These are phyloP conservation scores for Heliopora coerulea DNA, from an alignment of 92 coral and sea anemone species.

Conservation along the genomic window DNA sequence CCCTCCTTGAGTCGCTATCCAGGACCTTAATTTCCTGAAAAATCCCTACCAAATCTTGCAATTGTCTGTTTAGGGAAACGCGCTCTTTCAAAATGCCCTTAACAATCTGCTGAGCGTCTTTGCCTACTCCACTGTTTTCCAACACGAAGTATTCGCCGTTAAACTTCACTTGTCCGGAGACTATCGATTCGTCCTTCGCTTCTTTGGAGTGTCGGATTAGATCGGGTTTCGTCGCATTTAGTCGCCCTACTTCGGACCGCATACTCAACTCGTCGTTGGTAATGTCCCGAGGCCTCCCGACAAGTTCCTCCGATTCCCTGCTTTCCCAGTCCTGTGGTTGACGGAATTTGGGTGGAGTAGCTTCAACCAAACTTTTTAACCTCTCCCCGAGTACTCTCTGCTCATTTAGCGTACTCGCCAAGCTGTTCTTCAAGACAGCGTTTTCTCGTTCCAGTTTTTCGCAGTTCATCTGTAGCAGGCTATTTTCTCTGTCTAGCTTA, in stretches of 20 bases:
- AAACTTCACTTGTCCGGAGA: slow-evolving; percentile 13
- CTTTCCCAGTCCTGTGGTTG: not conserved
- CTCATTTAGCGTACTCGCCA: slow-evolving; percentile 26
- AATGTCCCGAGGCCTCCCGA: not conserved
- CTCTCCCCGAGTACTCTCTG: slow-evolving; percentile 12
- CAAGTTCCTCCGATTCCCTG: not conserved
- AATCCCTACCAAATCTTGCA: slow-evolving; percentile 4
- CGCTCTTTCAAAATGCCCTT: slow-evolving; percentile 2
- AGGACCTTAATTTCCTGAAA: not conserved
- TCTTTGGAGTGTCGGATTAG: slow-evolving; percentile 36
- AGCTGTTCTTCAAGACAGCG: slow-evolving; percentile 52
- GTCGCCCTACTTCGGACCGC: not conserved
- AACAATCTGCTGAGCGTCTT: slow-evolving; percentile 15
- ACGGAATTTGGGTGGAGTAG: not conserved
- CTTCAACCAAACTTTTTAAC: slow-evolving; percentile 8
- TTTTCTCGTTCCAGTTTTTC: slow-evolving; percentile 69
- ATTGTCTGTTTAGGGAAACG: not conserved
- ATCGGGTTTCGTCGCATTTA: slow-evolving; percentile 31
- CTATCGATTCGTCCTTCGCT: slow-evolving; percentile 30
- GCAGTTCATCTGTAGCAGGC: slow-evolving; percentile 1
- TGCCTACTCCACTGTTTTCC: slow-evolving; percentile 14
- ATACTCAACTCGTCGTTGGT: not conserved
- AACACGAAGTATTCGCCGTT: slow-evolving; percentile 10
- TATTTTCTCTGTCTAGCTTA: slow-evolving; percentile 12
- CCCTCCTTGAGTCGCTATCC: not conserved